Evolutionary conservation across 2,797 vertebrate species (phyloP).

Genomic region (Chanos chanos): DNA sequence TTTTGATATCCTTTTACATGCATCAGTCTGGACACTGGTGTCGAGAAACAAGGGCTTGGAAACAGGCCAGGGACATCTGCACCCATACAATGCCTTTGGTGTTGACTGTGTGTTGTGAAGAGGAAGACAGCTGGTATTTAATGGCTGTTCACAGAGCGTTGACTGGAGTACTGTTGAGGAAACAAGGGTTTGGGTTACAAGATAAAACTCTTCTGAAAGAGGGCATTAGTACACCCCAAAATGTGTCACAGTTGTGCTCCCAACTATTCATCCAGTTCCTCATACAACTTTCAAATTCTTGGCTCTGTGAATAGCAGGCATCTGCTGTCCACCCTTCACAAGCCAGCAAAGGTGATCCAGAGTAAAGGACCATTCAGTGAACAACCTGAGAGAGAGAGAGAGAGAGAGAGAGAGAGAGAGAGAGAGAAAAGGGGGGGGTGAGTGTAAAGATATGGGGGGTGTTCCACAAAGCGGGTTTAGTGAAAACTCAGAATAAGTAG

Average conservation of each 20-base stretch:
- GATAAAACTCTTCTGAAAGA: conserved; percentile 53
- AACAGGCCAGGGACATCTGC: conserved; percentile 57
- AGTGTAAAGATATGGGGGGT: too few species aligned
- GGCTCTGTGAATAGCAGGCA: neutral
- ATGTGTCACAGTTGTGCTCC: conserved; percentile 22
- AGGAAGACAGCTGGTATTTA: conserved; percentile 50
- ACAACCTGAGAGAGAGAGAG: too few species aligned
- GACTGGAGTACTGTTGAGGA: conserved; percentile 44
- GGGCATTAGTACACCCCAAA: conserved; percentile 31
- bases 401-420: too few species aligned
- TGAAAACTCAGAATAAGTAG: too few species aligned
- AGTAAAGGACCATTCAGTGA: too few species aligned
- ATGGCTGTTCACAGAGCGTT: conserved; percentile 36
- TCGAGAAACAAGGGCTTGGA: conserved; percentile 57
- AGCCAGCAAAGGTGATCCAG: too few species aligned
- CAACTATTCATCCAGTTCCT: neutral
- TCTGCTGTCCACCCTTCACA: too few species aligned
- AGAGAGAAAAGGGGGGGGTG: too few species aligned
- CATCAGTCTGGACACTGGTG: conserved; percentile 36
- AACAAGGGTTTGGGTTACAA: conserved; percentile 42
- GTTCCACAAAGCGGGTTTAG: too few species aligned
- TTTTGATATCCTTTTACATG: conserved; percentile 56
- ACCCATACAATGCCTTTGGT: conserved; percentile 36
- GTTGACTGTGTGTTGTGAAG: conserved; percentile 35
- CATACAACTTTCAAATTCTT: neutral